Evolutionary conservation across 2,113 vertebrate species (phyloP), one percentile per base, ranked within the genome.

Genomic region (Pimephales promelas): DNA sequence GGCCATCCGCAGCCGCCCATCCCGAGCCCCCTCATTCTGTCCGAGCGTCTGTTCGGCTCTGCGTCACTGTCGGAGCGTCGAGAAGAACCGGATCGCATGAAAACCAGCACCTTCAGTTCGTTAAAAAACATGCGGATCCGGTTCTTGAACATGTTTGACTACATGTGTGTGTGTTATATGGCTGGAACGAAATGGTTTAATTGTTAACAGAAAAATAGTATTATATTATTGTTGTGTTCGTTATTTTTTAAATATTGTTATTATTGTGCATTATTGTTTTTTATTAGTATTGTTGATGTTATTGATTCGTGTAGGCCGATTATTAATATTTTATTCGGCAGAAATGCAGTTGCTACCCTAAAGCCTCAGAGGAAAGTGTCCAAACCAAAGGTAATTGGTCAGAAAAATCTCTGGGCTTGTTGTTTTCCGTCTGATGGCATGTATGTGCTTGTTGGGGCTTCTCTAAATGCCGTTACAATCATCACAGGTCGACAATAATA

Each of bases 91-190:
- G 95, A 94, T 92, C 97, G 96, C 95, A 96, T 96, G 93, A 97
- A 95, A 93, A 97, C 96, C 94, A 97, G 93, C 90, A 97, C 96
- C 92, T 97, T 97, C 89, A 97, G 96, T 95, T 97, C 96, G 92
- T 97, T 97, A 87, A 97, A 96, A 95, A 97, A 97, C 96, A 97
- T 97, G 94, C 96, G 96, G 94, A 97, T 96, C 95, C 96, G 95
- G 90, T 97, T 97, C 94, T 97, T 97, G 92, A 97, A 97, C 96
- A 97, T 97, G 93, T 94, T 97, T 90, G 90, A 91, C 92, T 91
- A 89, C 91, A 92, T 84, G 83, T 79, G 83, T 79, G 83, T 64
- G 52, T 66, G 20, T 82, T 66, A 40, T 22, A 66, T 54, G 77
- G 45, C 71, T 68, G 61, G 61, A 22, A 62, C 74, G 40, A 83